phyloP scores from a whole-genome alignment of 2,888 invertebrate genomes.

The Drosophila austrosaltans region DNA sequence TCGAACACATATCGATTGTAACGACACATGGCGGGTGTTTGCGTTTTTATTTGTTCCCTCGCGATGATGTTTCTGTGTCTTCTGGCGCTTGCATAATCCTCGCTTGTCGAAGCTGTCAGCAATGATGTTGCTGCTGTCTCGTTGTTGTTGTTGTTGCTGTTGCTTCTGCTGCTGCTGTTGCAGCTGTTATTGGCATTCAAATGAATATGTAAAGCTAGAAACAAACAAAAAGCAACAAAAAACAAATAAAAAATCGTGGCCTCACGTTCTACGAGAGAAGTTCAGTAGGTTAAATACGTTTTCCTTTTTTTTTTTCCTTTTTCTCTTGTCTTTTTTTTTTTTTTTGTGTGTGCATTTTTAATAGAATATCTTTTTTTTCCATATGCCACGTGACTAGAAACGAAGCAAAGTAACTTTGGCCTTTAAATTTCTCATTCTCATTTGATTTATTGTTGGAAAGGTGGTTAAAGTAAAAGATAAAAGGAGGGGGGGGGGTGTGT shows the following conservation, averaged over 20 bases:
- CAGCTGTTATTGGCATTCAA: constrained; percentile 76
- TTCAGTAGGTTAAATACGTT: constrained; percentile 11
- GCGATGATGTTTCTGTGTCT: constrained; percentile 34
- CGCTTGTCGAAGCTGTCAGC: constrained; percentile 72
- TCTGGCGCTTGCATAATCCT: constrained; percentile 74
- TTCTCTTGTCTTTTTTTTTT: neutral
- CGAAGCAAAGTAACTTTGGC: constrained; percentile 8
- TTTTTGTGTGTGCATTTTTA: constrained; percentile 13
- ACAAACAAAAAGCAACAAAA: constrained; percentile 22
- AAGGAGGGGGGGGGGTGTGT: neutral
- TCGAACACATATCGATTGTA: constrained; percentile 16
- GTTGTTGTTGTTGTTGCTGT: constrained; percentile 26
- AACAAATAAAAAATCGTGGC: constrained; percentile 15
- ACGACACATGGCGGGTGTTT: constrained; percentile 61
- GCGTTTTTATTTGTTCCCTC: constrained; percentile 40
- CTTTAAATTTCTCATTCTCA: constrained; percentile 16
- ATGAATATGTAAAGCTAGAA: constrained; percentile 66
- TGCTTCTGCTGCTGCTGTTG: constrained; percentile 37
- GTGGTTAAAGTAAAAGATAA: neutral
- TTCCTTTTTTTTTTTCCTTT: neutral
- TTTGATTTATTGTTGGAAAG: constrained; percentile 56
- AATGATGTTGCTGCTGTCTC: constrained; percentile 29
- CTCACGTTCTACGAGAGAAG: constrained; percentile 20
- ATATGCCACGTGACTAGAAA: constrained; percentile 27
- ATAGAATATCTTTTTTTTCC: constrained; percentile 12